Base-by-base conservation (phyloP, 2,113 vertebrate species). In the Myotis lucifugus region DNA sequence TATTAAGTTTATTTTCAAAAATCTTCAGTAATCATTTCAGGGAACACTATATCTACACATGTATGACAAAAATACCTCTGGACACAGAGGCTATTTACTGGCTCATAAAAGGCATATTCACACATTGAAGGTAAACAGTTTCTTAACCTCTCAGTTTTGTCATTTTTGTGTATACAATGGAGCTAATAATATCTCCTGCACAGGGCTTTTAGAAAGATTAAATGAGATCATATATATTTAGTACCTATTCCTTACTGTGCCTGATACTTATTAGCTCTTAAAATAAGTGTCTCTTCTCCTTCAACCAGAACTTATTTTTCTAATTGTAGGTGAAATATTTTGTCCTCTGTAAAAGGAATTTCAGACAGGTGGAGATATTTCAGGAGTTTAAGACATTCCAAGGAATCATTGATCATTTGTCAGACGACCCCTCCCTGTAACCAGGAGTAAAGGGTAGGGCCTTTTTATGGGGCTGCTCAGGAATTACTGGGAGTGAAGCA, bases 291-390 rank as follows among this genome's bases (percentile, higher is more conserved):
- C 77, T 88, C 11, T 95, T 74, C 42, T 86, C 21, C 48, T 70
- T 87, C 64, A 70, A n/a, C 32, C 73, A 70, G 56, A 94, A 88
- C 6, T 76, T 89, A 42, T 64, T 93, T 88, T 52, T 82, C 59
- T 94, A 82, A 76, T 27, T 91, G 61, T 67, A 50, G 46, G 9
- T 81, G 72, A 91, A 92, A 64, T 50, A 72, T 81, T 52, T 54
- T 85, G 70, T 95, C 52, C n/a, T 74, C 72, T 66, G 42, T 74
- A 27, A 81, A 95, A 93, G 61, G 52, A 85, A 73, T 74, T 92
- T 52, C n/a, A 72, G 52, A 42, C 15, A 83, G 5, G 3, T 70
- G 74, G 52, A 64, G 50, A 2, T 50, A 54, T 61, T 79, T 61
- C 29, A 81, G 48, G 32, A 37, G 27, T 50, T 90, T 42, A 56